Evolutionary conservation across 2,113 vertebrate genomes (phyloP), one percentile per base, ranked within the genome.

Genomic region (Brachirus orientalis): DNA sequence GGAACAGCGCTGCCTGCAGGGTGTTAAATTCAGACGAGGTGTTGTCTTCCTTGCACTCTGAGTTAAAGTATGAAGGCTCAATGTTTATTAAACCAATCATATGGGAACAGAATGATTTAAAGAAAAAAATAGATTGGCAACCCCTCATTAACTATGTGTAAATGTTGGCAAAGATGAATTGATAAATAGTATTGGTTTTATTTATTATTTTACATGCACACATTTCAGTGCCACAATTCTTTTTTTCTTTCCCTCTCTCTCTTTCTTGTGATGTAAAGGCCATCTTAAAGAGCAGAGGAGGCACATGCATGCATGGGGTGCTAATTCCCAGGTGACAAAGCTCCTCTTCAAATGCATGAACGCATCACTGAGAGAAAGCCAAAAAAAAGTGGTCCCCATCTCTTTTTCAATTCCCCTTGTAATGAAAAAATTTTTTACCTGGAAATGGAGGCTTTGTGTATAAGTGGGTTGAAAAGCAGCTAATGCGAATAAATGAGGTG

Each of bases 301-400:
- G 77, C 28, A 28, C 28, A 28, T 79, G 75, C 89, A 88, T 89
- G 90, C 77, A 86, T 67, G 52, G 88, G 87, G 86, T 91, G 86
- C 89, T 91, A 91, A 93, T 93, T 93, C 89, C 88, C 75, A 11
- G 56, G 82, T 86, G 89, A 92, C 91, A 93, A 92, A 92, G 90
- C 84, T 83, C 76, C 89, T 89, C 88, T 92, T 92, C 89, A 90
- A 92, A 92, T 89, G 85, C 90, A 90, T 91, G 91, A 92, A 90
- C 88, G 87, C 91, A 92, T 92, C 91, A 90, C 86, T 72, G 69
- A 77, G 75, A 83, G 77, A 80, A 89, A 77, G 45, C 58, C 20
- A 68, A 69, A 78, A 77, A 79, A 52, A 44, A 72, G 64, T 77
- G 82, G 54, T 79, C 76, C 75, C 74, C 77, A 84, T 87, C 88